phyloP scores from a whole-genome alignment of 2,888 invertebrate genomes.

The Cerceris ruficornis region DNA sequence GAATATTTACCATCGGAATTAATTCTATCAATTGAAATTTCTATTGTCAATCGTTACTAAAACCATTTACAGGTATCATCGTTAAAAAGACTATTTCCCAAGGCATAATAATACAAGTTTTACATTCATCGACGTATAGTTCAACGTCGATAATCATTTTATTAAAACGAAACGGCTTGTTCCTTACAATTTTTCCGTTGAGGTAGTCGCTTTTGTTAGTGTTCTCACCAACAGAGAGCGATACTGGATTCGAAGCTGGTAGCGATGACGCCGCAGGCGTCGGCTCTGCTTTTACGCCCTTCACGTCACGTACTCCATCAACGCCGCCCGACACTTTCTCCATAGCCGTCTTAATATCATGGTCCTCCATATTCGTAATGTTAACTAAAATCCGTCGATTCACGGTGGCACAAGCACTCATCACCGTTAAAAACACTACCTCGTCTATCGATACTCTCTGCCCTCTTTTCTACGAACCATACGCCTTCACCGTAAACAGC shows the following conservation, averaged over 20 bases:
- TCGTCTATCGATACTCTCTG: constrained; percentile 57
- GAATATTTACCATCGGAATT: too few relatives aligned
- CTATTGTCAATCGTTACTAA: neutral
- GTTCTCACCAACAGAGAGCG: constrained; percentile 76
- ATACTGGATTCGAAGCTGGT: constrained; percentile 53
- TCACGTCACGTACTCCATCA: constrained; percentile 63
- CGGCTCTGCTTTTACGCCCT: constrained; percentile 80
- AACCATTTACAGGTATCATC: too few relatives aligned
- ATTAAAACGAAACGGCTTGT: neutral
- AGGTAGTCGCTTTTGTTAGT: constrained; percentile 53
- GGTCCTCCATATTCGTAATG: constrained; percentile 76
- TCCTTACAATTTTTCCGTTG: constrained; percentile 67
- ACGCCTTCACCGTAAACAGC: constrained; percentile 77
- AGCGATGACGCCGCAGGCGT: constrained; percentile 73
- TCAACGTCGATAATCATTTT: neutral
- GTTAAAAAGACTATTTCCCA: neutral
- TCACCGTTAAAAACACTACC: constrained; percentile 83
- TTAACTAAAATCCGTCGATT: constrained; percentile 69
- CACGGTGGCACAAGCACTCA: constrained; percentile 74
- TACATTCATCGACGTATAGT: neutral
- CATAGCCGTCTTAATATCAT: constrained; percentile 53
- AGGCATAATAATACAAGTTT: neutral
- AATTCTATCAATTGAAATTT: too few relatives aligned
- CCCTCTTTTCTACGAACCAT: constrained; percentile 66
- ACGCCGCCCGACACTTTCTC: constrained; percentile 64